Evolutionary conservation across 1,140 invertebrate genomes (phyloP), one percentile per base, ranked within the genome.

Genomic region (Drosophila ficusphila): DNA sequence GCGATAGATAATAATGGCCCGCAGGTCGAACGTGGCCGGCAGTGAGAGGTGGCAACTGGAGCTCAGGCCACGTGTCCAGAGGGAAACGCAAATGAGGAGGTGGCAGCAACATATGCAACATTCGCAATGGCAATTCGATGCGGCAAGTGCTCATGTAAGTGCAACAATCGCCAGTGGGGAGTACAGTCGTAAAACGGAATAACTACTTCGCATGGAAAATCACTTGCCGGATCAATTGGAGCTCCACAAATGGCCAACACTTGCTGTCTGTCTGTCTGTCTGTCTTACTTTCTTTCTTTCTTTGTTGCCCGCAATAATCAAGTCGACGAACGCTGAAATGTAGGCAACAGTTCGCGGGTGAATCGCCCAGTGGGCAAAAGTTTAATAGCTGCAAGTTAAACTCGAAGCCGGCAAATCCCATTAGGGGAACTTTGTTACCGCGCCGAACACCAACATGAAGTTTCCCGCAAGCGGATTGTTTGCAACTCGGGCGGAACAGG

Each of bases 1-100:
- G n/a, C 46, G 69, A 73, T 73, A 73, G 57, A 73, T 68, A 72
- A 73, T 73, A 73, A 73, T 73, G 69, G 69, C 69, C 69, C 42
- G 29, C 41, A 41, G 69, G 68, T 72, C 25, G 42, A 46, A 49
- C 39, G 42, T 44, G 68, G 65, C n/a, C 19, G 9, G 36, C 25
- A 39, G 27, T 34, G 7, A 27, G 9, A 31, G 9, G 53, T 27
- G 54, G 53, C 7, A 64, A 61, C 14, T 62, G 12, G 38, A 61
- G 23, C 21, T n/a, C n/a, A 27, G 8, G 56, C 56, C 60, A 64
- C 60, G 56, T 64, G 60, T 64, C 52, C 16, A 14, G n/a, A 39
- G 54, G 23, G 29, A 34, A 25, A 21, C 9, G 3, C 53, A 21
- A 33, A n/a, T 16, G 53, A 21, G 19, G n/a, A 27, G 42, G 12